phyloP scores from a whole-genome alignment of 2,888 invertebrate species.

The Artemia sinica region DNA sequence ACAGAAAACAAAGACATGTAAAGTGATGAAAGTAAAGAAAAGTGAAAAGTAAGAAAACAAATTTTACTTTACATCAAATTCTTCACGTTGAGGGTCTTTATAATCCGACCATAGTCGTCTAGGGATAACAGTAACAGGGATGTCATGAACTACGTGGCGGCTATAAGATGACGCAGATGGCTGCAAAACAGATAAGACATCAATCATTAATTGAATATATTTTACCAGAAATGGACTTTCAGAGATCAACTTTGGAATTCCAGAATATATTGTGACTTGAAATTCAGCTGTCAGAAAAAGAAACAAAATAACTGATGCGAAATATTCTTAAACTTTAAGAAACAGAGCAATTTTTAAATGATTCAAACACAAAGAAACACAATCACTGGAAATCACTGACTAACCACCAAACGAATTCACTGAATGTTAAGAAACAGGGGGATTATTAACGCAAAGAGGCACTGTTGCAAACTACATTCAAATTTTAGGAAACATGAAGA shows the following conservation, averaged over 20 bases:
- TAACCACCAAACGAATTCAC: background rate
- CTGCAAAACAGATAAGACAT: conserved; percentile 27
- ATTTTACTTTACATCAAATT: conserved; percentile 48
- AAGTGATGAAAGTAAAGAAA: too few relatives aligned
- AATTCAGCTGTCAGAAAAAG: too few relatives aligned
- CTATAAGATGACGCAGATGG: conserved; percentile 45
- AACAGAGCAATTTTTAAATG: background rate
- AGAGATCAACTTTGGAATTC: too few relatives aligned
- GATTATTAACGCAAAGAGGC: background rate
- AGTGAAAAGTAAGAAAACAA: background rate
- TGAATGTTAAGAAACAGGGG: background rate
- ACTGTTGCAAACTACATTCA: background rate
- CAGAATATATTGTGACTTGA: too few relatives aligned
- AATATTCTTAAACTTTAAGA: too few relatives aligned
- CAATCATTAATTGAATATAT: background rate
- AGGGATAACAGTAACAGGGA: conserved; percentile 59
- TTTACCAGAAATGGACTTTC: too few relatives aligned
- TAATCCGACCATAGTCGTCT: conserved; percentile 56
- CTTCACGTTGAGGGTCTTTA: conserved; percentile 50
- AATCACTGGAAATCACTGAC: background rate
- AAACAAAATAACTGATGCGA: too few relatives aligned
- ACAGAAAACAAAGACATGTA: too few relatives aligned
- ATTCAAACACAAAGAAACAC: conserved; percentile 15
- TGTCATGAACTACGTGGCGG: conserved; percentile 59
- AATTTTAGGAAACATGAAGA: background rate